Evolutionary conservation across 2,113 vertebrate genomes (phyloP), one percentile per base, ranked within the genome.

Genomic region (Rhinichthys klamathensis): DNA sequence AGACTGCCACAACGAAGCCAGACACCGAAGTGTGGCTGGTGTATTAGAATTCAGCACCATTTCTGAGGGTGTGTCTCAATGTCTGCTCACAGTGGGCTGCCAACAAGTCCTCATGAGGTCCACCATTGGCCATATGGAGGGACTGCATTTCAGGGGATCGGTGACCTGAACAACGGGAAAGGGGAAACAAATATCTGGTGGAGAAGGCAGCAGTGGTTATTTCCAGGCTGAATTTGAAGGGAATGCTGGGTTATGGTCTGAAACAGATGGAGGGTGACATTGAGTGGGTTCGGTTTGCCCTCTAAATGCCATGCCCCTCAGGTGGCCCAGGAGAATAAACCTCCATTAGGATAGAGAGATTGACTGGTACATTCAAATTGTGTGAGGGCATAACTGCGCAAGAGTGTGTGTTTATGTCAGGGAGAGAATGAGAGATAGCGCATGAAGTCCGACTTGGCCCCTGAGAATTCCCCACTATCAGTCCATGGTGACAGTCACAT

Each of bases 351-450:
- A 51, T n/a, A 23, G 78, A 60, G 27, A 82, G 54, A 72, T 16
- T 70, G 84, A 78, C 38, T 70, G 56, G n/a, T 80, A 79, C 51
- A 65, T 88, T 81, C 18, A 81, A 38, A 88, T 76, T 75, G 56
- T 70, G 67, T 72, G 69, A 46, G 44, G 49, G 30, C 32, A 54
- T 60, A 80, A 8, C 84, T 32, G 46, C n/a, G 0, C n/a, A 61
- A 61, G 44, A 30, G 56, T 60, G 76, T 46, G 27, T 65, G 51
- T 78, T 38, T 51, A 35, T 73, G 67, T 54, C 54, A 25, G 30
- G 30, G 67, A 35, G 82, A 35, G 58, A 25, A 51, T 13, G n/a
- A 41, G 49, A 86, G 81, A 84, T 16, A 27, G 70, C 10, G 49
- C 8, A 56, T 15, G n/a, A 72, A n/a, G 65, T 46, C 49, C n/a